phyloP scores from a whole-genome alignment of 1,140 invertebrate genomes.

The Caerostris extrusa region DNA sequence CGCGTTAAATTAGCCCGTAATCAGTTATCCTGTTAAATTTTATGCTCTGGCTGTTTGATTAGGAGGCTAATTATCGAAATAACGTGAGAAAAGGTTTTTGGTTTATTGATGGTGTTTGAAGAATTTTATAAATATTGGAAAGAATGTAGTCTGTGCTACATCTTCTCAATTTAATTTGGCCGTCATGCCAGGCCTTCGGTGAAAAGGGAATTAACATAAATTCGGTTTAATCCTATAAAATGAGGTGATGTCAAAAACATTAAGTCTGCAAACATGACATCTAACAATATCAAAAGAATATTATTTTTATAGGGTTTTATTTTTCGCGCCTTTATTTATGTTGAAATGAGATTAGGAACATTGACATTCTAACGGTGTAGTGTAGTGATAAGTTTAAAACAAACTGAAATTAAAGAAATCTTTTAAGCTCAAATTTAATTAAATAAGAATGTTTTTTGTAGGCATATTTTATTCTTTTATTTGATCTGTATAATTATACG shows the following conservation, averaged over 20 bases:
- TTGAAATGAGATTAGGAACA: not conserved
- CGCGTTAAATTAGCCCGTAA: conserved; percentile 32
- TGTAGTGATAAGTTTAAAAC: too few relatives aligned
- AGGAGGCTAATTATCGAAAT: conserved; percentile 53
- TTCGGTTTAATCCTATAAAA: conserved; percentile 38
- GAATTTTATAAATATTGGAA: conserved; percentile 33
- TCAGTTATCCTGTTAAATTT: conserved; percentile 51
- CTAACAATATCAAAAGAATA: not conserved
- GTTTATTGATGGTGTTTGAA: conserved; percentile 11
- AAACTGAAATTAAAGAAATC: too few relatives aligned
- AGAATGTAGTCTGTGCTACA: not conserved
- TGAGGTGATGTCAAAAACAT: conserved; percentile 26
- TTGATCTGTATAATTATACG: too few relatives aligned
- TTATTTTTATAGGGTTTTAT: not conserved
- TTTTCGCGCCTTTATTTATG: not conserved
- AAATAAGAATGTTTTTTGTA: too few relatives aligned
- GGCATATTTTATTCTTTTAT: too few relatives aligned
- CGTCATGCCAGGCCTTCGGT: conserved; percentile 5
- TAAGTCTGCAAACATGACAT: not conserved
- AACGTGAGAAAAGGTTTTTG: conserved; percentile 26
- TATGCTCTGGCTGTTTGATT: conserved; percentile 44
- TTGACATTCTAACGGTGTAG: too few relatives aligned
- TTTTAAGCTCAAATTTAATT: too few relatives aligned
- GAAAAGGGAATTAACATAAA: conserved; percentile 47
- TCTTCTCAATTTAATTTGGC: conserved; percentile 32